Evolutionary conservation across 2,888 invertebrate genomes (phyloP).

Genomic region (Deilephila porcellus): DNA sequence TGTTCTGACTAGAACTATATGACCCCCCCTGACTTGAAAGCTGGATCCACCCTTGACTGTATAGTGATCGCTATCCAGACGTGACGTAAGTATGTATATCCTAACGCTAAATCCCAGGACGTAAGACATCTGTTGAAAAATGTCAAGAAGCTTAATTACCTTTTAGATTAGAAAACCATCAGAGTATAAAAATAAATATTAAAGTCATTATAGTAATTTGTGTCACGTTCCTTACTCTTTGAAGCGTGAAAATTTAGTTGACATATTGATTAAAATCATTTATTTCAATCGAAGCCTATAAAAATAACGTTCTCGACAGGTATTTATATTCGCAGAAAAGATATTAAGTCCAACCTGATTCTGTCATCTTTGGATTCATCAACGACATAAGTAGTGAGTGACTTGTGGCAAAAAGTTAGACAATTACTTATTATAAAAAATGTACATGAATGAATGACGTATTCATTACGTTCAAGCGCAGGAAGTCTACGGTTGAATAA

Average conservation of each 20-base stretch:
- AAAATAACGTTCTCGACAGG: background rate
- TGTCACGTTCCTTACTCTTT: background rate
- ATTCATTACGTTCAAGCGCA: no score
- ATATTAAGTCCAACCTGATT: conserved; percentile 6
- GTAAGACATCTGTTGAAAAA: no score
- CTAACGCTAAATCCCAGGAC: no score
- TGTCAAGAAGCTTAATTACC: no score
- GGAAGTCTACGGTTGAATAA: no score
- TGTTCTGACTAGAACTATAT: no score
- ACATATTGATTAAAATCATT: background rate
- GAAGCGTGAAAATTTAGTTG: background rate
- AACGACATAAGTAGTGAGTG: background rate
- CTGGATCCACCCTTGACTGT: no score
- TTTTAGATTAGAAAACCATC: no score
- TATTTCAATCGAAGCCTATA: background rate
- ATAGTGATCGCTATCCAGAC: no score
- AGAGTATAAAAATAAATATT: no score
- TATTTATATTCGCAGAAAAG: background rate
- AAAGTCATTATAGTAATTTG: background rate
- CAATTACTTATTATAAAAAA: background rate
- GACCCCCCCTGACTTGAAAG: no score
- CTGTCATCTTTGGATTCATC: conserved; percentile 5
- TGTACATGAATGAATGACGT: conserved; percentile 3
- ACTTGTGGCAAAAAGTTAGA: background rate
- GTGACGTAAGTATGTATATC: no score